Evolutionary conservation across 2,888 invertebrate genomes (phyloP).

Genomic region (Agrypnus murinus): DNA sequence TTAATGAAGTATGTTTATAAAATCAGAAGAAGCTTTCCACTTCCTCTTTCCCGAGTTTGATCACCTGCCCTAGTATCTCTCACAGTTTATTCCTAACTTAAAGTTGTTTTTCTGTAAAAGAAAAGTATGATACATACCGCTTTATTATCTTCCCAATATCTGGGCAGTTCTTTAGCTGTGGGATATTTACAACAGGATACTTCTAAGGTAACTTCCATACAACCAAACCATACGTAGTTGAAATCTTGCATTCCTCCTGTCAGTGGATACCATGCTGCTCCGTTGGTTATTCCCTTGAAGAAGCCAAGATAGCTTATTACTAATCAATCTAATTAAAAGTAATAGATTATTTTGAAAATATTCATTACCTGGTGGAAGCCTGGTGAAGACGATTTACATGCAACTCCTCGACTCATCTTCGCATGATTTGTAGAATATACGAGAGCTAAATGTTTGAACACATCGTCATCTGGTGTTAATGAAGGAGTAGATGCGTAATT

Average conservation of each 20-base stretch:
- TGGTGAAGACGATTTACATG: conserved; percentile 84
- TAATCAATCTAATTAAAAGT: not conserved
- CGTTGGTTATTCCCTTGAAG: conserved; percentile 90
- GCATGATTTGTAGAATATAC: conserved; percentile 91
- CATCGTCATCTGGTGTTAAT: conserved; percentile 93
- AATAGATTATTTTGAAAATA: no score
- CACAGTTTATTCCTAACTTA: no score
- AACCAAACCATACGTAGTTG: conserved; percentile 94
- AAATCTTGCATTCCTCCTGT: conserved; percentile 96
- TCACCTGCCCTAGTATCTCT: no score
- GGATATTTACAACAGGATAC: conserved; percentile 97
- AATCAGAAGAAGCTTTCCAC: no score
- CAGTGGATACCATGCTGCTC: conserved; percentile 94
- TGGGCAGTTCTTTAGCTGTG: conserved; percentile 82
- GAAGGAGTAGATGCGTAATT: conserved; percentile 88
- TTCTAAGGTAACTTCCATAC: conserved; percentile 96
- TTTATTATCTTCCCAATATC: conserved; percentile 93
- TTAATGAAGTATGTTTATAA: no score
- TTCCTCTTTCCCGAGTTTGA: no score
- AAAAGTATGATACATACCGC: conserved; percentile 81
- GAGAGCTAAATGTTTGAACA: conserved; percentile 89
- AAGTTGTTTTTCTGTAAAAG: no score
- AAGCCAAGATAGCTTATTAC: no score
- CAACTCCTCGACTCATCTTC: conserved; percentile 90
- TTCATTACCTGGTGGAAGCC: conserved; percentile 78